Percentiles rank a stretch among this genome's conserved stretches.
Evolutionary conservation across 2,113 vertebrate genomes (phyloP).

Genomic region (Nothoprocta perdicaria): DNA sequence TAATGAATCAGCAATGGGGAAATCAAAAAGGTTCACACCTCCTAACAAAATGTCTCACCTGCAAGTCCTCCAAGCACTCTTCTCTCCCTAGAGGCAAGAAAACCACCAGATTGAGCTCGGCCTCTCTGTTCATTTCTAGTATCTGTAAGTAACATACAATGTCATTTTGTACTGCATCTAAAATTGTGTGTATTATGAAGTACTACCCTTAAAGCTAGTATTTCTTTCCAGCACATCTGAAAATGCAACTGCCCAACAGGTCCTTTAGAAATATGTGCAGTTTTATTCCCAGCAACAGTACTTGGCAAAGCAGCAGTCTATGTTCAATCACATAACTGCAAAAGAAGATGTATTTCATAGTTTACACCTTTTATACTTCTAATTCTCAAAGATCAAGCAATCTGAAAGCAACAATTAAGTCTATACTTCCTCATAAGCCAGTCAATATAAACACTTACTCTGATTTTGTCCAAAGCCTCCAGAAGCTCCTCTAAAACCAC

Average conservation of each 20-base stretch:
- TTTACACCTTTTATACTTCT: not conserved
- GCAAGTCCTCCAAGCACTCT: not conserved
- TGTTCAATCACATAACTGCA: not conserved
- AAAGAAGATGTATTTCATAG: not conserved
- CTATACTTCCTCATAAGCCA: not conserved
- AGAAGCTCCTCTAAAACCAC: constrained; percentile 32
- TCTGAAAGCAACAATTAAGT: not conserved
- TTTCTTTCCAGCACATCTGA: not conserved
- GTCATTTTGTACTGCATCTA: accelerated
- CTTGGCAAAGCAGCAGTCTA: accelerated
- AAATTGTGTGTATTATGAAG: accelerated
- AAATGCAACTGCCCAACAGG: not conserved
- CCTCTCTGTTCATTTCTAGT: constrained; percentile 2
- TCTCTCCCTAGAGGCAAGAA: constrained; percentile 31
- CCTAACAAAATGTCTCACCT: constrained; percentile 37
- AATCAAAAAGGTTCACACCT: not conserved
- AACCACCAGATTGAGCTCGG: not conserved
- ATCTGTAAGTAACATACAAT: constrained; percentile 8
- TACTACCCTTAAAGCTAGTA: not conserved
- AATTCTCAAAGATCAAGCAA: not conserved
- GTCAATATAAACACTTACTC: constrained; percentile 35
- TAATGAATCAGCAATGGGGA: not conserved
- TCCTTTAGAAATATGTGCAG: not conserved
- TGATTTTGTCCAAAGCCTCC: constrained; percentile 44
- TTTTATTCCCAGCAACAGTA: not conserved